Percentiles rank a stretch among this genome's conserved stretches.
Evolutionary conservation across 2,888 invertebrate genomes (phyloP).

Genomic region (Amphipoea oculea): DNA sequence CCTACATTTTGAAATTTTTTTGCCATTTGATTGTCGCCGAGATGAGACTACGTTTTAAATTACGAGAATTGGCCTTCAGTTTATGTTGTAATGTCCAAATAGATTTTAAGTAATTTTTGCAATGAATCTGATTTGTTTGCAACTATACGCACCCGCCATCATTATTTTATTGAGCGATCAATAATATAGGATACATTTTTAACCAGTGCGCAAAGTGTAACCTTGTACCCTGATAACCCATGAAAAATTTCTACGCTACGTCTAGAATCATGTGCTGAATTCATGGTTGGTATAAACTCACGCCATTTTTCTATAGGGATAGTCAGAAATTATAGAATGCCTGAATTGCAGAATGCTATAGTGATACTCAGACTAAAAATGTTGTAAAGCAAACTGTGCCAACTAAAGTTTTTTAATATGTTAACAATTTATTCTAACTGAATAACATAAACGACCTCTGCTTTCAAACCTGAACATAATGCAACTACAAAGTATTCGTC

Average conservation of each 20-base stretch:
- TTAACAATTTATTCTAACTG: background rate
- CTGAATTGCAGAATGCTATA: background rate
- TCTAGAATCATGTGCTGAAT: no score
- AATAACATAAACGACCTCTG: no score
- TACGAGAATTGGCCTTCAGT: no score
- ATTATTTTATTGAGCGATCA: background rate
- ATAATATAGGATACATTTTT: background rate
- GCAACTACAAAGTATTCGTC: background rate
- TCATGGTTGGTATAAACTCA: background rate
- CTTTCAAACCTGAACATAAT: background rate
- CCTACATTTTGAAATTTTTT: no score
- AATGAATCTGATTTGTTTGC: background rate
- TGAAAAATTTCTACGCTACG: no score
- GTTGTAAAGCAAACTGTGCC: background rate
- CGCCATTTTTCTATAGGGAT: background rate
- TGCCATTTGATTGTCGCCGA: no score
- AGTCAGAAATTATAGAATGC: background rate
- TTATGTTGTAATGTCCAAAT: background rate
- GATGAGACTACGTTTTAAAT: no score
- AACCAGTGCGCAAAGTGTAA: no score
- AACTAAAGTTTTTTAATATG: background rate
- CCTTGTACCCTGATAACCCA: no score
- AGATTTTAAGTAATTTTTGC: background rate
- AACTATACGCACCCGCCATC: background rate
- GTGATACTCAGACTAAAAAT: background rate